Evolutionary conservation across 2,113 vertebrate genomes (phyloP).

Genomic region (Oncorhynchus kisutch): DNA sequence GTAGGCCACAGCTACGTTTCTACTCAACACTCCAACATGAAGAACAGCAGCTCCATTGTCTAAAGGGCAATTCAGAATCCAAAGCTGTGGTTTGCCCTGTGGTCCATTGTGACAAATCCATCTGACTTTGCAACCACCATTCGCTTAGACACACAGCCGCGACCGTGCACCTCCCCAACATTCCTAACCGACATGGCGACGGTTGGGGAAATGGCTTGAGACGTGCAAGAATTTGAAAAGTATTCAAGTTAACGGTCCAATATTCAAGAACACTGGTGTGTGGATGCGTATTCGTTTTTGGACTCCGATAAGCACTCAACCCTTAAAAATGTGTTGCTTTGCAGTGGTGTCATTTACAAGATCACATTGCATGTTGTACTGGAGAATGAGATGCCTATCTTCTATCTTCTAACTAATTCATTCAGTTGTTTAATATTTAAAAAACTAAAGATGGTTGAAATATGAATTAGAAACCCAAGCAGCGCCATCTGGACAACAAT

Average conservation of each 20-base stretch:
- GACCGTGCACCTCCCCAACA: too few relatives aligned
- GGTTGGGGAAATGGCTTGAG: too few relatives aligned
- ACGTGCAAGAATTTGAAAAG: too few relatives aligned
- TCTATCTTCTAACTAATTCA: slow-evolving; percentile 43
- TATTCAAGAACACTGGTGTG: too few relatives aligned
- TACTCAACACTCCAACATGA: background rate
- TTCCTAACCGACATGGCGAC: too few relatives aligned
- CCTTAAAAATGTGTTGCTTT: slow-evolving; percentile 33
- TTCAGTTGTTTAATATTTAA: slow-evolving; percentile 40
- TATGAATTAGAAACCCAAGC: slow-evolving; percentile 72
- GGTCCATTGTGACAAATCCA: too few relatives aligned
- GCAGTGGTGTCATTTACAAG: slow-evolving; percentile 52
- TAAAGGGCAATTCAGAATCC: slow-evolving; percentile 15
- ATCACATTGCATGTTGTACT: slow-evolving; percentile 61
- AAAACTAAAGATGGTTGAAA: slow-evolving; percentile 48
- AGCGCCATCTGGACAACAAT: slow-evolving; percentile 75
- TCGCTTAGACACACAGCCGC: too few relatives aligned
- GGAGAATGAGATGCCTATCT: slow-evolving; percentile 44
- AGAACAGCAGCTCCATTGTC: slow-evolving; percentile 4
- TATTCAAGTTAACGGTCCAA: too few relatives aligned
- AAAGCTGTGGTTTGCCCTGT: slow-evolving; percentile 27
- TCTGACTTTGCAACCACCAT: too few relatives aligned
- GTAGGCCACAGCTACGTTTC: background rate
- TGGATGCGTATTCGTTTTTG: too few relatives aligned
- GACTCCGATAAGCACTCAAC: too few relatives aligned